A percentile compares a stretch with the other conserved stretches of the same genome.
phyloP scores from a whole-genome alignment of 1,140 invertebrate genomes.

The Penaeus chinensis region DNA sequence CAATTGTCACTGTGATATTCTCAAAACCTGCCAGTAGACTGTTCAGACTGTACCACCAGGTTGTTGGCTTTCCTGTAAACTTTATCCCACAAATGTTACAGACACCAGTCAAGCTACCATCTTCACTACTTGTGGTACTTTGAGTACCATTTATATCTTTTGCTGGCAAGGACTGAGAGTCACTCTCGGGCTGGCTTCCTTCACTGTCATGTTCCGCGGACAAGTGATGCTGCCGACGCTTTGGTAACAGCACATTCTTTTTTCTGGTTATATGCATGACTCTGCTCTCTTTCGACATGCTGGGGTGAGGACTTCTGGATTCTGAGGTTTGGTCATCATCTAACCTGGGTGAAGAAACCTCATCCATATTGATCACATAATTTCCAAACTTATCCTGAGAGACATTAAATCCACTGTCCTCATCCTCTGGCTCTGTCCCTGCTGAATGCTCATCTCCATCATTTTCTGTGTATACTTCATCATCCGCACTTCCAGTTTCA shows the following conservation, averaged over 20 bases:
- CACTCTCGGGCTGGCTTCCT: neutral
- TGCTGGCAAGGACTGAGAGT: too few species aligned
- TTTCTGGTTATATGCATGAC: neutral
- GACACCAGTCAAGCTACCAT: neutral
- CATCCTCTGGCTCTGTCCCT: slow-evolving; percentile 34
- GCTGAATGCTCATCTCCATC: neutral
- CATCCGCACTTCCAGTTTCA: neutral
- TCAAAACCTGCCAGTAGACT: slow-evolving; percentile 44
- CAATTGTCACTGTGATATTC: slow-evolving; percentile 35
- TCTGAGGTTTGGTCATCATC: neutral
- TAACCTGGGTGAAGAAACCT: neutral
- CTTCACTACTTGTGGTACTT: neutral
- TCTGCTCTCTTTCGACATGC: neutral
- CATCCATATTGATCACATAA: slow-evolving; percentile 40
- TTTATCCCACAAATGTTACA: slow-evolving; percentile 52
- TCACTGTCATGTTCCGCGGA: neutral
- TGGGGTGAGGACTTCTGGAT: neutral
- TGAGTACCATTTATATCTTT: neutral
- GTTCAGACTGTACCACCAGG: slow-evolving; percentile 46
- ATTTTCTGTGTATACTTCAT: neutral
- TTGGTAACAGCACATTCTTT: slow-evolving; percentile 51
- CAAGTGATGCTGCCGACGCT: slow-evolving; percentile 36
- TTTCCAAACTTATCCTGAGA: slow-evolving; percentile 53
- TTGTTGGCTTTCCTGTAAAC: slow-evolving; percentile 24
- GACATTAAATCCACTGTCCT: slow-evolving; percentile 32